Conservation (phyloP, 1,140 invertebrate genomes). For the Oedothorax gibbosus region DNA sequence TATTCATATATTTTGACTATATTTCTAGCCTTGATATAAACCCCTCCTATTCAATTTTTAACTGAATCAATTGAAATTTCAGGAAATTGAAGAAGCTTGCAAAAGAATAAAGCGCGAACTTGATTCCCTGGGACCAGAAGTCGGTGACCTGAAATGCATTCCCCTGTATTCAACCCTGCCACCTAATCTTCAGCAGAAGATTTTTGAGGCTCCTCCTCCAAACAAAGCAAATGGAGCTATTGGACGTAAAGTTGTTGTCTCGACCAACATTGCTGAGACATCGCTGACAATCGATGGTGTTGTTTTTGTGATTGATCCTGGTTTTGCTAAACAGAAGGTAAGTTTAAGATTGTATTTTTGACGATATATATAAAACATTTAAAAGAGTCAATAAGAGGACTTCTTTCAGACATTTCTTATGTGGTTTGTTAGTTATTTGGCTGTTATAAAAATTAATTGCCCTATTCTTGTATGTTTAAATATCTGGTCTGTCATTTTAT, state of each 20-base stretch:
- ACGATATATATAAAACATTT: not conserved
- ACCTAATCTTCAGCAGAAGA: slow-evolving; percentile 96
- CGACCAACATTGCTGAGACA: slow-evolving; percentile 99
- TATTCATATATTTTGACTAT: no score
- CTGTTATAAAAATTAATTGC: no score
- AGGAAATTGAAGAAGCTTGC: slow-evolving; percentile 99
- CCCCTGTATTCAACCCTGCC: slow-evolving; percentile 98
- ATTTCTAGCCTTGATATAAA: no score
- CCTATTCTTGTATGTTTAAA: no score
- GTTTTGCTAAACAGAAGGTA: slow-evolving; percentile 99
- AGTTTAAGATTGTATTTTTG: not conserved
- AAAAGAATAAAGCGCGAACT: slow-evolving; percentile 97
- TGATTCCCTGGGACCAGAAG: slow-evolving; percentile 95
- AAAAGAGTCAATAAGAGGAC: not conserved
- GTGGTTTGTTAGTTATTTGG: no score
- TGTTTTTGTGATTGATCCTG: slow-evolving; percentile 99
- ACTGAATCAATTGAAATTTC: slow-evolving; percentile 4
- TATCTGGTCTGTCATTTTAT: no score
- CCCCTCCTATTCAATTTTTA: no score
- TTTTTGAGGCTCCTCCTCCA: slow-evolving; percentile 95
- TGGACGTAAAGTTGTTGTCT: slow-evolving; percentile 95
- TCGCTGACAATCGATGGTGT: slow-evolving; percentile 99
- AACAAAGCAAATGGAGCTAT: slow-evolving; percentile 94
- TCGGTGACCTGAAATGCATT: slow-evolving; percentile 98
- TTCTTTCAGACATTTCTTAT: no score